Conservation (phyloP, 1,140 invertebrate genomes). For the Glossosoma conforme region DNA sequence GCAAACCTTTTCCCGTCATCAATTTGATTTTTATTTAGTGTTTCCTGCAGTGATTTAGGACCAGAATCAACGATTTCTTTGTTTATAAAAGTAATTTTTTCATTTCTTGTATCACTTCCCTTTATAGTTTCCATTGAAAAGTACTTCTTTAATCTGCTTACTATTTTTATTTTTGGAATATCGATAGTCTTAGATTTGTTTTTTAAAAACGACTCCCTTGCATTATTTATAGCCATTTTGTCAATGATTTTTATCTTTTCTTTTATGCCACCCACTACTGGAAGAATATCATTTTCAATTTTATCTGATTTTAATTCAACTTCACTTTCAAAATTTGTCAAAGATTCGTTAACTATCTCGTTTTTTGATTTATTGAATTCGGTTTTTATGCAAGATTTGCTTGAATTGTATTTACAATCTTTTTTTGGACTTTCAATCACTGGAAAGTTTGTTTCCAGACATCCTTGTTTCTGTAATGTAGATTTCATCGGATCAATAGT, state of each 20-base stretch:
- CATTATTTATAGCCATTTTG: neutral
- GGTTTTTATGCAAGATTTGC: too few relatives aligned
- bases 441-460: too few relatives aligned
- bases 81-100: neutral
- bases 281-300: conserved; percentile 3
- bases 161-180: conserved; percentile 10
- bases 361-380: too few relatives aligned
- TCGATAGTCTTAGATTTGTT: conserved; percentile 28
- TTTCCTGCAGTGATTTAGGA: too few relatives aligned
- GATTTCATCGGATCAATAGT: too few relatives aligned
- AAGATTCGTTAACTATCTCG: too few relatives aligned
- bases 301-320: too few relatives aligned
- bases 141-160: conserved; percentile 23
- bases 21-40: too few relatives aligned
- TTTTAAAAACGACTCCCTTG: conserved; percentile 21
- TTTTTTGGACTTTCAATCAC: too few relatives aligned
- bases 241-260: conserved; percentile 26
- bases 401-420: too few relatives aligned
- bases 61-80: neutral
- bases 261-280: conserved; percentile 14
- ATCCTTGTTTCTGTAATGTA: too few relatives aligned
- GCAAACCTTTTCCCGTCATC: neutral
- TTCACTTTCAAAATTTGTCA: too few relatives aligned
- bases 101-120: neutral
- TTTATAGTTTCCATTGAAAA: conserved; percentile 20